Evolutionary conservation across 2,797 vertebrate species (phyloP).

Genomic region (Spondyliosoma cantharus): DNA sequence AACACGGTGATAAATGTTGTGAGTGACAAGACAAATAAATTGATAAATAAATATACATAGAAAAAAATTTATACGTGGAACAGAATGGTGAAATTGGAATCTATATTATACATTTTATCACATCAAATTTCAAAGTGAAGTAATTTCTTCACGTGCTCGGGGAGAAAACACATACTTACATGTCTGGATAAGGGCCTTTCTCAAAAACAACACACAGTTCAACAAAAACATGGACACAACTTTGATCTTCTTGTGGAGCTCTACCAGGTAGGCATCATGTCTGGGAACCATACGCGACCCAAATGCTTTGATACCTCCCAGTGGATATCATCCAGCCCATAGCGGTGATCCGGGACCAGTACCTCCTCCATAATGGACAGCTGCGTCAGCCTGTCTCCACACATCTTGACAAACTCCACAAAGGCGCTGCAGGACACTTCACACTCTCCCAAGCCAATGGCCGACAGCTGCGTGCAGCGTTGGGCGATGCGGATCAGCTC

Average conservation of each 20-base stretch:
- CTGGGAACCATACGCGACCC: conserved; percentile 97
- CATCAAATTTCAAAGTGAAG: conserved; percentile 8
- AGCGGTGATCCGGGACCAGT: conserved; percentile 94
- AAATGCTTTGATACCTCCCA: conserved; percentile 98
- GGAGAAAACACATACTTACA: background rate
- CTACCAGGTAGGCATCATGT: conserved; percentile 99
- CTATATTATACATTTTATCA: conserved; percentile 13
- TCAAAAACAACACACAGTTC: background rate
- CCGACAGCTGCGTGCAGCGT: conserved; percentile 93
- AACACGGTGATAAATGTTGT: conserved; percentile 46
- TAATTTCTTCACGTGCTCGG: conserved; percentile 15
- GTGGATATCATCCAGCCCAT: conserved; percentile 94
- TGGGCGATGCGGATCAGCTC: conserved; percentile 96
- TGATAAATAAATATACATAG: conserved; percentile 50
- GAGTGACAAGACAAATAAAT: conserved; percentile 19
- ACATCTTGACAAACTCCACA: conserved; percentile 99
- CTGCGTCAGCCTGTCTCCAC: conserved; percentile 92
- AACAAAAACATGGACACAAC: background rate
- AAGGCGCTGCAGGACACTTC: conserved; percentile 98
- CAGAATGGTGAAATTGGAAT: conserved; percentile 13
- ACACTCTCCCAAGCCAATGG: conserved; percentile 95
- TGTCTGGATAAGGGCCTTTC: background rate
- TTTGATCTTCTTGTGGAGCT: conserved; percentile 15
- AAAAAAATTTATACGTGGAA: conserved; percentile 25
- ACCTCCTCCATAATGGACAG: conserved; percentile 99